Conservation (phyloP, 2,888 invertebrate genomes). For the Leuctra nigra region DNA sequence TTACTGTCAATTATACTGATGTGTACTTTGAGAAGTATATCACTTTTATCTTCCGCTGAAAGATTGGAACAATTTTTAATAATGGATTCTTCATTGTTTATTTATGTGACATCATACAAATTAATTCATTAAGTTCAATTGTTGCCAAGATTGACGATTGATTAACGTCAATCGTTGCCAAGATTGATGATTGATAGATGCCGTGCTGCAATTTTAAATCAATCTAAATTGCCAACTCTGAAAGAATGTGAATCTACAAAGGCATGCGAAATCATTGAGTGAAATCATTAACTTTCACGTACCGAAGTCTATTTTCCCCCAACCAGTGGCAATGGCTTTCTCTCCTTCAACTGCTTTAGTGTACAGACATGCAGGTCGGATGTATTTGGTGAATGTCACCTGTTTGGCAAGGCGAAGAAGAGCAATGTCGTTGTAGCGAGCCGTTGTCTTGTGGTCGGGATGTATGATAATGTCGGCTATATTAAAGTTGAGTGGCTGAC, state of each 20-base stretch:
- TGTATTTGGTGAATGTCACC: conserved; percentile 30
- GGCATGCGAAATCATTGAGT: too few species aligned
- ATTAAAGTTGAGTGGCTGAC: conserved; percentile 42
- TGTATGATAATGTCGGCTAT: conserved; percentile 45
- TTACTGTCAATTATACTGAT: conserved; percentile 25
- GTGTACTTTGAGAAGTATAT: conserved; percentile 27
- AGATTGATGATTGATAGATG: too few species aligned
- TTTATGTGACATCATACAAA: too few species aligned
- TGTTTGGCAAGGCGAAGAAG: conserved; percentile 46
- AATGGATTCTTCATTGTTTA: too few species aligned
- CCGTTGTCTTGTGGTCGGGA: conserved; percentile 48
- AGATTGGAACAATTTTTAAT: too few species aligned
- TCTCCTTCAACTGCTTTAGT: conserved; percentile 10
- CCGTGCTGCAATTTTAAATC: too few species aligned
- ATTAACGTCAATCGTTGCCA: too few species aligned
- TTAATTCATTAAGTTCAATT: too few species aligned
- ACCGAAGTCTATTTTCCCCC: conserved; percentile 31
- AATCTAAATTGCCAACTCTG: too few species aligned
- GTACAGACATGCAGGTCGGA: conserved; percentile 45
- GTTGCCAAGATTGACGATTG: too few species aligned
- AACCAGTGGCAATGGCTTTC: conserved; percentile 30
- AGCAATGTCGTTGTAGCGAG: conserved; percentile 60
- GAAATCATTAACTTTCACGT: conserved; percentile 17
- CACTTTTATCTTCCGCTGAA: conserved; percentile 29
- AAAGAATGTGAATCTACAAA: too few species aligned